These are phyloP conservation scores for Megalurothrips usitatus DNA, from an alignment of 2,888 invertebrate genomes.

Conservation along the genomic window DNA sequence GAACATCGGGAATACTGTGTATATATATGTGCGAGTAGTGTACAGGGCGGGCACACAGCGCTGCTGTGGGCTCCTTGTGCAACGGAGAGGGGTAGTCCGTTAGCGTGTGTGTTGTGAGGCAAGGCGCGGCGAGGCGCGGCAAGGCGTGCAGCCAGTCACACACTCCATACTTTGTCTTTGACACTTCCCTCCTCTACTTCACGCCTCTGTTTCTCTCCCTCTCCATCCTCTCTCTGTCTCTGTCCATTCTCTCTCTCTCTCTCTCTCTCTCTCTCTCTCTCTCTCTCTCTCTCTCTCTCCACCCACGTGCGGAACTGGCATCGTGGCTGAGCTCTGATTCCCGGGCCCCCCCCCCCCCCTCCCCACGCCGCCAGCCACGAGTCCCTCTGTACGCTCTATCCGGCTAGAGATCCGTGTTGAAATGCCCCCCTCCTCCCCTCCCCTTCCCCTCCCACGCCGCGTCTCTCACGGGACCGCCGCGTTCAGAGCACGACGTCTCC, in stretches of 20 bases:
- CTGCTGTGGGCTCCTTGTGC: background rate
- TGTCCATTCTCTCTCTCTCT: background rate
- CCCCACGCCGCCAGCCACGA: background rate
- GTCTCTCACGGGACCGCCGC: background rate
- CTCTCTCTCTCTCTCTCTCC: background rate
- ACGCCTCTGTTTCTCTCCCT: background rate
- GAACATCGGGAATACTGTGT: too few species aligned
- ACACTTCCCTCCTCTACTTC: background rate
- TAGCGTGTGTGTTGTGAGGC: background rate
- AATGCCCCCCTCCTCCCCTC: background rate
- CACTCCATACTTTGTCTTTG: constrained; percentile 5
- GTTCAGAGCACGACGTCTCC: background rate
- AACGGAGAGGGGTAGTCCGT: background rate
- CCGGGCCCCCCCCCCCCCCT: background rate
- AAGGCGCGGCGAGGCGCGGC: too few species aligned
- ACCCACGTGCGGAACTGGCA: background rate
- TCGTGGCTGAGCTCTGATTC: background rate
- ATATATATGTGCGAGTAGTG: too few species aligned
- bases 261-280: background rate
- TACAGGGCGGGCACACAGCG: too few species aligned
- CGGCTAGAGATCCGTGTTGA: constrained; percentile 15
- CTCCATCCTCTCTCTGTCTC: background rate
- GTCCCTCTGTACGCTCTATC: background rate
- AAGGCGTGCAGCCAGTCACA: background rate
- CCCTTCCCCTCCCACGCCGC: background rate